These are phyloP conservation scores for Ametastegia equiseti DNA, from an alignment of 2,888 invertebrate species.

Conservation along the genomic window DNA sequence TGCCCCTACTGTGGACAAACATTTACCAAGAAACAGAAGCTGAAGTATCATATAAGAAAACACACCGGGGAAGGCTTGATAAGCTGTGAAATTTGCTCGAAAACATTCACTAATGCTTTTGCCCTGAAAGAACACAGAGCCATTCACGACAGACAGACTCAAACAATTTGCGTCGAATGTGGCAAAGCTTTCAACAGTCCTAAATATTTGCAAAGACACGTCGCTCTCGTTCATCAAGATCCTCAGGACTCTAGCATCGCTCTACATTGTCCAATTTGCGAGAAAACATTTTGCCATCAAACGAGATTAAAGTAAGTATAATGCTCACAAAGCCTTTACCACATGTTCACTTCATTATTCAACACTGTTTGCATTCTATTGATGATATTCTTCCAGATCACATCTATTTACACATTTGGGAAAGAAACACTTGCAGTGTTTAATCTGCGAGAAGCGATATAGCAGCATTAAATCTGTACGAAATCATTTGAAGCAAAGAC, in stretches of 20 bases:
- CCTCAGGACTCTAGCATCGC: constrained; percentile 62
- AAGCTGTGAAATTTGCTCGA: constrained; percentile 77
- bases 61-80: constrained; percentile 80
- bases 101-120: constrained; percentile 78
- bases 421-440: constrained; percentile 77
- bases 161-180: constrained; percentile 77
- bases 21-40: constrained; percentile 79
- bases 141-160: constrained; percentile 73
- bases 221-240: constrained; percentile 76
- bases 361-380: constrained; percentile 56
- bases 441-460: constrained; percentile 77
- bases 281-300: constrained; percentile 72
- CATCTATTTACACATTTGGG: constrained; percentile 78
- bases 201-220: constrained; percentile 78
- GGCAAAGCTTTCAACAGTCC: constrained; percentile 77
- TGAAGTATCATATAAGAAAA: constrained; percentile 79
- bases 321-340: neutral
- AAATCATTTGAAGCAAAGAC: constrained; percentile 77
- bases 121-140: constrained; percentile 79
- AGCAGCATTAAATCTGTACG: constrained; percentile 76
- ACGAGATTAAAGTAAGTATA: constrained; percentile 69
- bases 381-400: constrained; percentile 60
- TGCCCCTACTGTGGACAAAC: constrained; percentile 79
- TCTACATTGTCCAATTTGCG: constrained; percentile 77
- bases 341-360: constrained; percentile 19